Conservation (phyloP, 1,140 invertebrate species). For the Trichonephila inaurata region DNA sequence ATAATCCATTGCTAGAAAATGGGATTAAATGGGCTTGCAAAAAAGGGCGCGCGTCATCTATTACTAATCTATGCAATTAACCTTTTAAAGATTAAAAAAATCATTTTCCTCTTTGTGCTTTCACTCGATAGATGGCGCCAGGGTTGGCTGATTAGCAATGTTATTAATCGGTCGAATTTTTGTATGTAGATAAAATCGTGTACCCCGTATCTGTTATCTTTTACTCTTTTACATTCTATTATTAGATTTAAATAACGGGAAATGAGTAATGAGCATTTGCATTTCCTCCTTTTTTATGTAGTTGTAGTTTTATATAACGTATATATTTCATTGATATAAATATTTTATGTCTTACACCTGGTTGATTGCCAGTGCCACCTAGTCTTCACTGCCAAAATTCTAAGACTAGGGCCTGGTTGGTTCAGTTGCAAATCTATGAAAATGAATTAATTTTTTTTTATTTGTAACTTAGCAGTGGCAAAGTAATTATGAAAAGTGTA, state of each 20-base stretch:
- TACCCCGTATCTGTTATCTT: slow-evolving; percentile 50
- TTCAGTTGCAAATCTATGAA: slow-evolving; percentile 69
- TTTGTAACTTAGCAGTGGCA: slow-evolving; percentile 75
- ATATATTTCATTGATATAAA: slow-evolving; percentile 77
- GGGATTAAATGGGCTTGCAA: not conserved
- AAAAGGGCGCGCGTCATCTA: slow-evolving; percentile 41
- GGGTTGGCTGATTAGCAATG: not conserved
- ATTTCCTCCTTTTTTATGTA: slow-evolving; percentile 72
- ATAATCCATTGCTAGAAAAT: not conserved
- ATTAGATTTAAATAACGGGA: slow-evolving; percentile 70
- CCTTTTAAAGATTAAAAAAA: slow-evolving; percentile 12
- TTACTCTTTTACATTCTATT: slow-evolving; percentile 75
- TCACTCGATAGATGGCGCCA: slow-evolving; percentile 40
- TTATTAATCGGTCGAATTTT: slow-evolving; percentile 33
- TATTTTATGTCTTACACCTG: slow-evolving; percentile 77
- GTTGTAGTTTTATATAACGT: slow-evolving; percentile 77
- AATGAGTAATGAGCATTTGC: slow-evolving; percentile 45
- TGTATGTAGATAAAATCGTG: slow-evolving; percentile 61
- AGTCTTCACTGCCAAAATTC: slow-evolving; percentile 76
- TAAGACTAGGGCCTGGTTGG: slow-evolving; percentile 70
- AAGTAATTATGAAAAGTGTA: slow-evolving; percentile 75
- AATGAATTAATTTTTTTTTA: slow-evolving; percentile 61
- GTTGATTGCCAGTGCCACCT: slow-evolving; percentile 54
- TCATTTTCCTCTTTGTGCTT: slow-evolving; percentile 31
- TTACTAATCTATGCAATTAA: slow-evolving; percentile 54